phyloP scores from a whole-genome alignment of 2,113 vertebrate genomes.

The Diadophis punctatus region DNA sequence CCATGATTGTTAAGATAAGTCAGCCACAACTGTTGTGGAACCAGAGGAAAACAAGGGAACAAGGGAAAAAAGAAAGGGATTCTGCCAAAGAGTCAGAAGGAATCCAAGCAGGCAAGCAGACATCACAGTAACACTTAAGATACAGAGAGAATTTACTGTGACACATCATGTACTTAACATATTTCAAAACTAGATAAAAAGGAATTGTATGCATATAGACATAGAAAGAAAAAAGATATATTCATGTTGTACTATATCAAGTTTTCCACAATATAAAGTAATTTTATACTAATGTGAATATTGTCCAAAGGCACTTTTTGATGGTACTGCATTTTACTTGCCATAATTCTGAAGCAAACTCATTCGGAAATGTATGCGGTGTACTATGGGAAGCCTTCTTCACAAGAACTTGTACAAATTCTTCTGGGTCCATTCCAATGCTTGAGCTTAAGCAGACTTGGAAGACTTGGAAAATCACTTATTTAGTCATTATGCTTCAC shows the following conservation, averaged over 20 bases:
- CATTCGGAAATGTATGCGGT: not conserved
- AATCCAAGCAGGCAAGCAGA: not conserved
- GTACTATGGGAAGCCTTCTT: not conserved
- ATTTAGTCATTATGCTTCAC: not conserved
- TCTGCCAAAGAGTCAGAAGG: not conserved
- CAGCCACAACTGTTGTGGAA: not conserved
- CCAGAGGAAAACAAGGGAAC: not conserved
- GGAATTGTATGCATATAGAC: not conserved
- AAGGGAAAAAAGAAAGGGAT: not conserved
- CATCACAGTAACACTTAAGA: not conserved
- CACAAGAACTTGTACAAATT: not conserved
- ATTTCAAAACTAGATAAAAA: not conserved
- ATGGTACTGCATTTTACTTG: not conserved
- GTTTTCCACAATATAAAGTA: not conserved
- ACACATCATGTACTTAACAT: not conserved
- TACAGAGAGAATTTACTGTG: not conserved
- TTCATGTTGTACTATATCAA: not conserved
- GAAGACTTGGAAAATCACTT: not conserved
- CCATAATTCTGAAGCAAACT: not conserved
- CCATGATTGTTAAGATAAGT: not conserved
- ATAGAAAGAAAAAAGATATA: not conserved
- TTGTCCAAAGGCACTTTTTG: not conserved
- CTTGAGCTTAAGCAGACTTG: not conserved
- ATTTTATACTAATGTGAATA: not conserved
- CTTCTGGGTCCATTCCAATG: not conserved